A percentile compares a stretch with the other conserved stretches of the same genome.
Conservation (phyloP, 2,113 vertebrate genomes). For the Catharus bicknelli region DNA sequence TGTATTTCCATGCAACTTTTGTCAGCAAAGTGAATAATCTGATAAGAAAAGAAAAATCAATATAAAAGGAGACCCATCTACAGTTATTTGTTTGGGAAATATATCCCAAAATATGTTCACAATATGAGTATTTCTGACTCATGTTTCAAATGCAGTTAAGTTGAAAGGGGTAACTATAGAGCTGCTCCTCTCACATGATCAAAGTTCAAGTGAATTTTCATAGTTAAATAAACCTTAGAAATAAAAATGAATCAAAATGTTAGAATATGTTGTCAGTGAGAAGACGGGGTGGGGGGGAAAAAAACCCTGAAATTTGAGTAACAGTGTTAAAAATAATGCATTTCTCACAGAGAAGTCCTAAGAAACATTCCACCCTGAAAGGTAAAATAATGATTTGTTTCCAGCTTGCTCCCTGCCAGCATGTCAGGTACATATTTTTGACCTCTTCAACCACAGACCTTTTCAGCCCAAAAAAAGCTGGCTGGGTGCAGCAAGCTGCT, state of each 20-base stretch:
- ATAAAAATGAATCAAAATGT: background rate
- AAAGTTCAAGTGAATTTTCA: background rate
- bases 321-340: background rate
- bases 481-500: background rate
- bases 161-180: background rate
- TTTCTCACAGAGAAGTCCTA: background rate
- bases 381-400: background rate
- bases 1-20: background rate
- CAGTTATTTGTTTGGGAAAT: background rate
- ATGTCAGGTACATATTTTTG: background rate
- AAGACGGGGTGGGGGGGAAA: background rate
- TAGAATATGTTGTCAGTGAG: background rate
- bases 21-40: background rate
- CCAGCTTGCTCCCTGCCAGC: background rate
- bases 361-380: background rate
- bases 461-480: background rate
- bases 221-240: background rate
- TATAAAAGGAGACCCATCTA: background rate
- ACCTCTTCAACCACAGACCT: background rate
- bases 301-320: background rate
- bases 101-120: background rate
- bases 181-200: background rate
- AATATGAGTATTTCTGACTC: background rate
- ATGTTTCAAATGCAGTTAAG: background rate
- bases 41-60: background rate